phyloP scores from a whole-genome alignment of 2,797 vertebrate species.

The Scolopax bukidnonensis region DNA sequence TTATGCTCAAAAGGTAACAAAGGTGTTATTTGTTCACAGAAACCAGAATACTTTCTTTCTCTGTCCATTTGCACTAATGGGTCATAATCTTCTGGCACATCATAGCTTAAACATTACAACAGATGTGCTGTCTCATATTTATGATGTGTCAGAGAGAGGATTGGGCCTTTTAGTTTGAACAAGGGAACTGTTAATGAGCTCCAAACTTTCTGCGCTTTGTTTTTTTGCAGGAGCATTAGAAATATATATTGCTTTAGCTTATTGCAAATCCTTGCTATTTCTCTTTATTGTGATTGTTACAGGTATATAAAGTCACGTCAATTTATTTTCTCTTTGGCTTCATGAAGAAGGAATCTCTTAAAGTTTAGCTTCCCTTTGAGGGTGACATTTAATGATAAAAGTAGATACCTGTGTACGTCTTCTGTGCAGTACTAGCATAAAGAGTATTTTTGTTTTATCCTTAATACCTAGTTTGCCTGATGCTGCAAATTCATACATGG shows the following conservation, averaged over 20 bases:
- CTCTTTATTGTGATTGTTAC: neutral
- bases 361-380: neutral
- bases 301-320: neutral
- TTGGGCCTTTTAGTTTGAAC: slow-evolving; percentile 34
- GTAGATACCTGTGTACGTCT: neutral
- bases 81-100: slow-evolving; percentile 17
- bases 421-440: neutral
- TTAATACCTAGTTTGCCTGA: neutral
- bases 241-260: neutral
- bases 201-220: neutral
- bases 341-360: neutral
- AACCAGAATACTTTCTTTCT: neutral
- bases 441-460: neutral
- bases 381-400: neutral
- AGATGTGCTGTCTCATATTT: neutral
- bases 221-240: neutral
- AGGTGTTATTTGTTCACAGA: slow-evolving; percentile 12
- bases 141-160: slow-evolving; percentile 20
- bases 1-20: neutral
- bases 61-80: slow-evolving; percentile 3
- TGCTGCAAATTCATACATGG: neutral
- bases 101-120: neutral
- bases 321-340: neutral
- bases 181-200: slow-evolving; percentile 9
- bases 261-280: neutral